Evolutionary conservation across 2,888 invertebrate genomes (phyloP).

Genomic region (Mechanitis messenoides): DNA sequence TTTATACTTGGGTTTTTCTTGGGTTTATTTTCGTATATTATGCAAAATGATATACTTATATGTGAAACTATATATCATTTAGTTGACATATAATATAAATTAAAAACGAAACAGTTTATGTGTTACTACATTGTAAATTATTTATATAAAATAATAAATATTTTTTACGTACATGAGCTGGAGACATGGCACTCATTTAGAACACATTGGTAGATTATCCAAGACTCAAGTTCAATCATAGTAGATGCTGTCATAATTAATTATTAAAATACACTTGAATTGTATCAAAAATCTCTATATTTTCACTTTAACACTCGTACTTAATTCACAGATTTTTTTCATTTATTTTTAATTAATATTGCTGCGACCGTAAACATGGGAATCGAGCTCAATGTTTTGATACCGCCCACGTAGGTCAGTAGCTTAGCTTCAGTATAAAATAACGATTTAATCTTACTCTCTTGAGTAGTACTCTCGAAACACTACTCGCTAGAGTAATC

Average conservation of each 20-base stretch:
- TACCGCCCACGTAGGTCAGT: constrained; percentile 51
- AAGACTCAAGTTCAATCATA: constrained; percentile 81
- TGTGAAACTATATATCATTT: too few species aligned
- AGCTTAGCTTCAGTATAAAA: constrained; percentile 31
- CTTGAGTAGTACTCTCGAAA: constrained; percentile 9
- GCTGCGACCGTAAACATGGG: constrained; percentile 44
- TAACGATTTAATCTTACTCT: constrained; percentile 55
- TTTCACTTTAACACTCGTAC: constrained; percentile 23
- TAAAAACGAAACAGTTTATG: too few species aligned
- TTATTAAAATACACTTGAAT: constrained; percentile 37
- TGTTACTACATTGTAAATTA: too few species aligned
- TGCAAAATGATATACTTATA: too few species aligned
- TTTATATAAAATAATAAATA: too few species aligned
- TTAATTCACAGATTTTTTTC: constrained; percentile 35
- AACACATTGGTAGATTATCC: constrained; percentile 83
- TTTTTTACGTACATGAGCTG: constrained; percentile 77
- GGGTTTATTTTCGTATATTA: too few species aligned
- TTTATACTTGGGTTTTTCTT: too few species aligned
- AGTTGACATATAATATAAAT: too few species aligned
- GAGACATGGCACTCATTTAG: constrained; percentile 81
- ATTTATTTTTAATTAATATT: constrained; percentile 46
- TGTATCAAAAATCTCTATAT: constrained; percentile 36
- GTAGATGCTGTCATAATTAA: constrained; percentile 72
- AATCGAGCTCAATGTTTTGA: constrained; percentile 47
- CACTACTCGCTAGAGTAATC: constrained; percentile 23